Evolutionary conservation across 2,888 invertebrate species (phyloP).

Genomic region (Opisthograptis luteolata): DNA sequence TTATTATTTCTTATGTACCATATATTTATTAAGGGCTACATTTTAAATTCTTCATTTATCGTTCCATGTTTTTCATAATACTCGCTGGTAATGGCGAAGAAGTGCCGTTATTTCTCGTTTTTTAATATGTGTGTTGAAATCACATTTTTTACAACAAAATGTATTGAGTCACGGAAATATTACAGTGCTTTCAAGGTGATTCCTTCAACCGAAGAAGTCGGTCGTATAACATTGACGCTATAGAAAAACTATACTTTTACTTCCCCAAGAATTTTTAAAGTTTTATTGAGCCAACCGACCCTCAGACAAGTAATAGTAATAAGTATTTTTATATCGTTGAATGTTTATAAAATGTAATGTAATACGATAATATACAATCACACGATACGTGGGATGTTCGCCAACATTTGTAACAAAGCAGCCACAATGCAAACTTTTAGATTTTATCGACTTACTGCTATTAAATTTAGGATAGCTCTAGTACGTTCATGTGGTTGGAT

Average conservation of each 20-base stretch:
- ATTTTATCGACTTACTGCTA: conserved; percentile 3
- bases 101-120: too few relatives aligned
- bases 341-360: conserved; percentile 13
- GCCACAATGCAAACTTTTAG: conserved; percentile 1
- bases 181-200: too few relatives aligned
- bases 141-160: too few relatives aligned
- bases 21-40: neutral
- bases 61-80: neutral
- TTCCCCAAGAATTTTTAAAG: too few relatives aligned
- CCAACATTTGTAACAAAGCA: conserved; percentile 3
- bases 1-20: too few relatives aligned
- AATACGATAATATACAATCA: conserved; percentile 10
- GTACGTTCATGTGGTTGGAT: conserved; percentile 9
- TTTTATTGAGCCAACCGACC: too few relatives aligned
- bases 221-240: too few relatives aligned
- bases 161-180: too few relatives aligned
- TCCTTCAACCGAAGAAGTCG: too few relatives aligned
- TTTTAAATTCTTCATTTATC: neutral
- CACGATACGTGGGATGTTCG: neutral
- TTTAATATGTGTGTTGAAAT: too few relatives aligned
- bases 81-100: neutral
- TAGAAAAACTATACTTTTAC: too few relatives aligned
- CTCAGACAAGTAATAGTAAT: neutral
- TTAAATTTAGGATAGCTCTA: conserved; percentile 2
- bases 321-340: conserved; percentile 17